These are phyloP conservation scores for Poeciliopsis turneri DNA, from an alignment of 2,797 vertebrate species.

Conservation along the genomic window DNA sequence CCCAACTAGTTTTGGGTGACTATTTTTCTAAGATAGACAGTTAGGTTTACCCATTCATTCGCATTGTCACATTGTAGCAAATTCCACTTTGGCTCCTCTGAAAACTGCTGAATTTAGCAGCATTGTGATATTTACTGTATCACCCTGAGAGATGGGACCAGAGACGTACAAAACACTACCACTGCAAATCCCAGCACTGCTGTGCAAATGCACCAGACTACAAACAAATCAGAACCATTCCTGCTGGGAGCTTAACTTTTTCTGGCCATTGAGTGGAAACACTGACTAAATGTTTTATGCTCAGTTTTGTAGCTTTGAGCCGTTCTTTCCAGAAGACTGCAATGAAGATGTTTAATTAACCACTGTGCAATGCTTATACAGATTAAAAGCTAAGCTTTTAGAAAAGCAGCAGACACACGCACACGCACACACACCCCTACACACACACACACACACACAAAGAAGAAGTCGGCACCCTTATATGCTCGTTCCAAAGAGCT, in stretches of 20 bases:
- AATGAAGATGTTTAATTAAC: constrained; percentile 30
- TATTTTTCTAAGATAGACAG: neutral
- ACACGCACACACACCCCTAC: too few species aligned
- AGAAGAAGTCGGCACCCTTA: constrained; percentile 52
- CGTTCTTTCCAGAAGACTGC: constrained; percentile 12
- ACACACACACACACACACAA: too few species aligned
- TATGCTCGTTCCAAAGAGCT: constrained; percentile 59
- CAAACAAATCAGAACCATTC: neutral
- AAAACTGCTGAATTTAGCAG: neutral
- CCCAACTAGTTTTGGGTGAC: too few species aligned
- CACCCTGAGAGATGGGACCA: neutral
- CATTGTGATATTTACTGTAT: neutral
- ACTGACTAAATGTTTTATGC: constrained; percentile 15
- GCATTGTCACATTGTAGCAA: neutral
- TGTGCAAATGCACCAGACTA: neutral
- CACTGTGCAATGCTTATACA: constrained; percentile 7
- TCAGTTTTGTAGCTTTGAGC: neutral
- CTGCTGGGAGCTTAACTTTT: constrained; percentile 1
- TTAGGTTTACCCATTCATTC: neutral
- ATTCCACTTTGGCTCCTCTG: neutral
- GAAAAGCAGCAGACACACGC: constrained; percentile 16
- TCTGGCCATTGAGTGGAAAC: neutral
- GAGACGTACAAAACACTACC: neutral
- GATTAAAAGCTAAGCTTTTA: constrained; percentile 19
- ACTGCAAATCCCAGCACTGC: neutral